Evolutionary conservation across 2,113 vertebrate genomes (phyloP).

Genomic region (Mastomys coucha): DNA sequence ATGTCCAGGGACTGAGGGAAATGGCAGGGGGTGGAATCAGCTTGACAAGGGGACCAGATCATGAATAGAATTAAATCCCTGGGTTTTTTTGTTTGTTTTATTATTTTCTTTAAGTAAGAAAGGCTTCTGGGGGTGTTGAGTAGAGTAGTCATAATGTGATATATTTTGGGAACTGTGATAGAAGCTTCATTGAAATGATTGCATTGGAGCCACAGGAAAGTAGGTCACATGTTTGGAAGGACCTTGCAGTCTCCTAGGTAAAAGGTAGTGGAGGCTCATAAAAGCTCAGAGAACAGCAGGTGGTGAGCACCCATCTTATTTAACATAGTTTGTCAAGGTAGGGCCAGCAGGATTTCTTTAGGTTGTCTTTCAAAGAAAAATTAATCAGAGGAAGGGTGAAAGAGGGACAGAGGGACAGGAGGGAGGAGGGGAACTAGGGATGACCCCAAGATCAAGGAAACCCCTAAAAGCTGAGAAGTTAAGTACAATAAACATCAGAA

Average conservation of each 20-base stretch:
- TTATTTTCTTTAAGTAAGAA: not conserved
- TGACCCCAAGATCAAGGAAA: not conserved
- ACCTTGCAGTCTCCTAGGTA: accelerated
- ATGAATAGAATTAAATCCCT: not conserved
- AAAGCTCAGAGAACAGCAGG: not conserved
- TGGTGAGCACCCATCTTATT: not conserved
- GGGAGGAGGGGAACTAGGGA: not conserved
- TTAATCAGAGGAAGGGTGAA: not conserved
- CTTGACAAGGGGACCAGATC: no score
- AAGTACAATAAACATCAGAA: not conserved
- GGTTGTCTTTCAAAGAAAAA: not conserved
- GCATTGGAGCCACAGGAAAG: not conserved
- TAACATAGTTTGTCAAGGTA: not conserved
- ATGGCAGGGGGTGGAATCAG: no score
- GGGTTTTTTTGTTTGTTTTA: not conserved
- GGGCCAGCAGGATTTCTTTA: not conserved
- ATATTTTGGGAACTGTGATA: not conserved
- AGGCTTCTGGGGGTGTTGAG: not conserved
- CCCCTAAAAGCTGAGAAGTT: not conserved
- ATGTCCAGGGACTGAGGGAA: not conserved
- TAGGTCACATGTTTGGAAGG: not conserved
- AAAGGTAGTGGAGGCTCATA: accelerated
- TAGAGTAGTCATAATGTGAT: not conserved
- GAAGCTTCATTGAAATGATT: not conserved
- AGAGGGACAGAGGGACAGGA: not conserved